A percentile compares a stretch with the other conserved stretches of the same genome.
phyloP scores from a whole-genome alignment of 2,113 vertebrate species.

The Ivindomyrus marchei region DNA sequence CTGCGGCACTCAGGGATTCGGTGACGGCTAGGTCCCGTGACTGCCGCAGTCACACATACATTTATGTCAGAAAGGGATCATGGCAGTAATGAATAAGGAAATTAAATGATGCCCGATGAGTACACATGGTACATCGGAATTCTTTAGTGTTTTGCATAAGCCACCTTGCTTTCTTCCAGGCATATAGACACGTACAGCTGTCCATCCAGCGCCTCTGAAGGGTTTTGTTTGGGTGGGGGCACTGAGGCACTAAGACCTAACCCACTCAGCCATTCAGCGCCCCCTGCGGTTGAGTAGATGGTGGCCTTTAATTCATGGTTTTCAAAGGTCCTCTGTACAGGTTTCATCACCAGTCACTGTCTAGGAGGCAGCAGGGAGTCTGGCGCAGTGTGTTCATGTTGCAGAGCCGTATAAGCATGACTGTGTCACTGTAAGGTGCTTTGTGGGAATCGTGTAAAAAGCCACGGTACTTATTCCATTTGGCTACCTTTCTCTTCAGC shows the following conservation, averaged over 20 bases:
- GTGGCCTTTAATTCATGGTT: neutral
- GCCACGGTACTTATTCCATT: neutral
- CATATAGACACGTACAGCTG: neutral
- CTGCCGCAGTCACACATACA: neutral
- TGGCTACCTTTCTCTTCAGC: neutral
- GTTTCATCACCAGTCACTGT: neutral
- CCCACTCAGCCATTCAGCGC: neutral
- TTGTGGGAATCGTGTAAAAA: neutral
- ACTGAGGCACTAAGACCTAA: neutral
- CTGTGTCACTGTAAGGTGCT: neutral
- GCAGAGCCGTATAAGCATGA: neutral
- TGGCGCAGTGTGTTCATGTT: neutral
- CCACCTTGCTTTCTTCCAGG: neutral
- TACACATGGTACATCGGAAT: neutral
- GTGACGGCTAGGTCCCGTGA: neutral
- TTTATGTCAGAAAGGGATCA: neutral
- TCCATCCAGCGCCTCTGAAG: neutral
- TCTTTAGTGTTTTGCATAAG: neutral
- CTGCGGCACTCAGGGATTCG: neutral
- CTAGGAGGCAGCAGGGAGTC: neutral
- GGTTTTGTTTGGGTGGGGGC: neutral
- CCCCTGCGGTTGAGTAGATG: neutral
- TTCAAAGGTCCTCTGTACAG: neutral
- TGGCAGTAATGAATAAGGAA: neutral
- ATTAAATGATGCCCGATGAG: neutral